Base-by-base conservation (phyloP, 2,888 invertebrate species). In the Parnassius glacialis region DNA sequence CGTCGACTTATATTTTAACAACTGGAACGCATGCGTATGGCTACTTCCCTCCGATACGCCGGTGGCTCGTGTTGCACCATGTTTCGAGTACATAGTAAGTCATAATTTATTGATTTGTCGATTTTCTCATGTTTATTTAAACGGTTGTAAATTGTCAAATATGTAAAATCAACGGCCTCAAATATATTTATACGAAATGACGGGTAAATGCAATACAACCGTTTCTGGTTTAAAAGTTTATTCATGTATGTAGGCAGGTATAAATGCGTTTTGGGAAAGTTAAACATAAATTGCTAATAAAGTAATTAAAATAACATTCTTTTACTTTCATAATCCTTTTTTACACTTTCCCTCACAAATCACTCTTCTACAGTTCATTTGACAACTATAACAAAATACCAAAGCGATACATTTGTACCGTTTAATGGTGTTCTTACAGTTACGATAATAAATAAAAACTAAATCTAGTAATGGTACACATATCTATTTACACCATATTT, bases 201-300 rank as follows among this genome's bases (percentile, higher is more conserved):
- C 70, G 71, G 71, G 71, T 25, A 73, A 79, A 75, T 70, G 16
- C 68, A 68, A 68, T 67, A 54, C 67, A 61, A 60, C 44, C 54
- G 47, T 56, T 67, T 63, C 70, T 68, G 68, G 60, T 66, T 74
- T 75, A 73, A 72, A 57, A 51, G 16, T 64, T 64, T 76, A 79
- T 75, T 75, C 73, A 73, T 76, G 68, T 73, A 73, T 74, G 71
- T 76, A 79, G 74, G 73, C 74, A 74, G 74, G 78, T 76, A 67
- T 87, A 87, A 88, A 88, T 88, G 88, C 88, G 81, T 83, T 79
- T 76, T 78, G 74, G 75, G 76, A 80, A 79, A 78, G 76, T 77
- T 78, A 80, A 58, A 78, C 81, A 85, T 73, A 83, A 80, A 78
- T 70, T 80, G 78, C 74, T 72, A 71, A 72, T 67, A 72, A 75